Evolutionary conservation across 2,113 vertebrate species (phyloP).

Genomic region (Leiothrix lutea): DNA sequence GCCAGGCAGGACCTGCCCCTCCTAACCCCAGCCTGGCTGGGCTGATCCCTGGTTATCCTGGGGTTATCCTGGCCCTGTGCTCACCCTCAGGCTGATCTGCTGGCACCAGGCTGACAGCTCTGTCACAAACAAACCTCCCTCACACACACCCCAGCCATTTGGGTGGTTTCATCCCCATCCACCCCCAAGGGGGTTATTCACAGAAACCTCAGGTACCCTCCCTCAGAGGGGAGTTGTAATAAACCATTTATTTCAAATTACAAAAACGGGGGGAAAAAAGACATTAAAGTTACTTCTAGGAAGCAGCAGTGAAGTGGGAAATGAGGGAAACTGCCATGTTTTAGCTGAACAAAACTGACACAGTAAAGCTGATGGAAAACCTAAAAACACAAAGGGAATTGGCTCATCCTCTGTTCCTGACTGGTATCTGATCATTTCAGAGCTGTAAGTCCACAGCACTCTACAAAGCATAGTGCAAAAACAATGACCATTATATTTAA

Average conservation of each 20-base stretch:
- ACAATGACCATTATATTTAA: not conserved
- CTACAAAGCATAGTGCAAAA: not conserved
- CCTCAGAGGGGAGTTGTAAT: not conserved
- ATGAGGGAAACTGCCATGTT: not conserved
- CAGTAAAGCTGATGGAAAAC: not conserved
- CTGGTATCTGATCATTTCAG: not conserved
- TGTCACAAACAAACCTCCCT: not conserved
- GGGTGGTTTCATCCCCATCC: not conserved
- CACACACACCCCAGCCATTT: rapidly evolving
- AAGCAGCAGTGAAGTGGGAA: not conserved
- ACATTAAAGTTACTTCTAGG: not conserved
- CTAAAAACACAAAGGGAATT: not conserved
- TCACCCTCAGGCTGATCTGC: not conserved
- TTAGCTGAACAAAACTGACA: not conserved
- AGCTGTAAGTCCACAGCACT: not conserved
- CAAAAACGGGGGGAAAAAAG: not conserved
- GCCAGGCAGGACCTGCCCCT: not conserved
- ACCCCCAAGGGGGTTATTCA: not conserved
- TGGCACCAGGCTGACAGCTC: not conserved
- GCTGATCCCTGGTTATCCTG: not conserved
- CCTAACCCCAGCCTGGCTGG: not conserved
- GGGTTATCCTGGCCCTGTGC: rapidly evolving
- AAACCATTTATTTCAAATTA: not conserved
- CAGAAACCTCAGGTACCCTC: not conserved
- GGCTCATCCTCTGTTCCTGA: not conserved